Percentiles rank a stretch among this genome's conserved stretches.
phyloP scores from a whole-genome alignment of 2,113 vertebrate genomes.

The Pterocles orientalis region DNA sequence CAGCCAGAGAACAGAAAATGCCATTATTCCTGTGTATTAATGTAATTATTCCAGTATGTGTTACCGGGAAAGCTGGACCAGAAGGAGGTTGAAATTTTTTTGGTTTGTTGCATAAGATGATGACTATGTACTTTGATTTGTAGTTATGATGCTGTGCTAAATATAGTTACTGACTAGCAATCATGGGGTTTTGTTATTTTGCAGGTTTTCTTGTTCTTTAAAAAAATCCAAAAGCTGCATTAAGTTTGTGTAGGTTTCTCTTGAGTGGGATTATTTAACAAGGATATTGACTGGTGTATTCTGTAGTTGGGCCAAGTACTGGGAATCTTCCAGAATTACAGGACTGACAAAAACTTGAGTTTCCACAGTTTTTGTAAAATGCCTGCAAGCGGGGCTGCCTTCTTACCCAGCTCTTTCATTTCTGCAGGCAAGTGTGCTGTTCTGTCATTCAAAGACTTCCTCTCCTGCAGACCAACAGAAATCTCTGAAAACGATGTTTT shows the following conservation, averaged over 20 bases:
- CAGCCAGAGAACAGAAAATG: neutral
- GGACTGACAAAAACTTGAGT: neutral
- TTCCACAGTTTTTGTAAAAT: neutral
- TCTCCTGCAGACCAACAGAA: slow-evolving; percentile 96
- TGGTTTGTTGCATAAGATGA: neutral
- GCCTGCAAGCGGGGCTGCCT: neutral
- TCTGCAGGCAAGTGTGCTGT: slow-evolving; percentile 92
- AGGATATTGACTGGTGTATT: neutral
- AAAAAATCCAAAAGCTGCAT: neutral
- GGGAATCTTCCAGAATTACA: neutral
- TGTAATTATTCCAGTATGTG: neutral
- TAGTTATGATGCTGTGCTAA: neutral
- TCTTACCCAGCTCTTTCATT: slow-evolving; percentile 40
- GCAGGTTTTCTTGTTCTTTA: neutral
- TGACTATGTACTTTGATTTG: neutral
- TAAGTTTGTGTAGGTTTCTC: neutral
- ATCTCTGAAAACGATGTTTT: slow-evolving; percentile 92
- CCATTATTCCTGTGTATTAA: neutral
- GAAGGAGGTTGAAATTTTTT: neutral
- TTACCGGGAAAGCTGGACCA: neutral
- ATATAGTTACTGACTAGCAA: neutral
- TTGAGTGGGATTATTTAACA: neutral
- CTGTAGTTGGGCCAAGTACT: accelerated
- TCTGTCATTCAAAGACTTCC: slow-evolving; percentile 96
- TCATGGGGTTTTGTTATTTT: neutral